Conservation (phyloP, 2,888 invertebrate genomes). For the Xanthostigma xanthostigma region DNA sequence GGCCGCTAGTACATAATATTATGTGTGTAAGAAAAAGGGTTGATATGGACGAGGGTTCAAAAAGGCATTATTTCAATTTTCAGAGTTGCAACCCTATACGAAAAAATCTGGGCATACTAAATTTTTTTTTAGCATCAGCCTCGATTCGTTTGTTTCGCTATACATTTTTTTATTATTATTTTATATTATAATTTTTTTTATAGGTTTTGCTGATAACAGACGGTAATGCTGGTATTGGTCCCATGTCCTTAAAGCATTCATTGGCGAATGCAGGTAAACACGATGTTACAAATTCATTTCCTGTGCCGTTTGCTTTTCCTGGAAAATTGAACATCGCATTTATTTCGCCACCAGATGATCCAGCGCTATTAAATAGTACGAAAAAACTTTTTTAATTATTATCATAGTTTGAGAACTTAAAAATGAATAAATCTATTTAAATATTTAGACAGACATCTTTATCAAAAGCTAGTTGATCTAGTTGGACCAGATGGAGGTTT, state of each 20-base stretch:
- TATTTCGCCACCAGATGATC: constrained; percentile 47
- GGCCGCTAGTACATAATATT: no score
- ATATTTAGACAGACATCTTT: constrained; percentile 46
- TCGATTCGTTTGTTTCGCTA: no score
- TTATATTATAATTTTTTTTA: constrained; percentile 14
- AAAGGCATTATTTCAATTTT: no score
- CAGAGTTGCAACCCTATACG: not conserved
- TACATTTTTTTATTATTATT: no score
- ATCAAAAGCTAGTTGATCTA: constrained; percentile 66
- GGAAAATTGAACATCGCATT: constrained; percentile 67
- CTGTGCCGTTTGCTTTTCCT: constrained; percentile 65
- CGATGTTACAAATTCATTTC: constrained; percentile 36
- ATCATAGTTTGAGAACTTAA: not conserved
- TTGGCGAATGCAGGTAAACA: constrained; percentile 32
- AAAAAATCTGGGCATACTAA: not conserved
- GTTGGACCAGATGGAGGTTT: constrained; percentile 51
- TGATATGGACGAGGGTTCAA: no score
- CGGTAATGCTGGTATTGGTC: constrained; percentile 53
- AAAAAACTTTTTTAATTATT: constrained; percentile 3
- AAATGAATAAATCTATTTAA: not conserved
- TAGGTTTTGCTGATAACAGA: constrained; percentile 60
- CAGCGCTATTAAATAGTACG: constrained; percentile 31
- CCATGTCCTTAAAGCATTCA: constrained; percentile 44
- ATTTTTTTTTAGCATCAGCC: not conserved
- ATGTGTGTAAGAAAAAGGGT: no score